Conservation (phyloP, 2,797 vertebrate genomes). For the Hyperoplus lanceolatus region DNA sequence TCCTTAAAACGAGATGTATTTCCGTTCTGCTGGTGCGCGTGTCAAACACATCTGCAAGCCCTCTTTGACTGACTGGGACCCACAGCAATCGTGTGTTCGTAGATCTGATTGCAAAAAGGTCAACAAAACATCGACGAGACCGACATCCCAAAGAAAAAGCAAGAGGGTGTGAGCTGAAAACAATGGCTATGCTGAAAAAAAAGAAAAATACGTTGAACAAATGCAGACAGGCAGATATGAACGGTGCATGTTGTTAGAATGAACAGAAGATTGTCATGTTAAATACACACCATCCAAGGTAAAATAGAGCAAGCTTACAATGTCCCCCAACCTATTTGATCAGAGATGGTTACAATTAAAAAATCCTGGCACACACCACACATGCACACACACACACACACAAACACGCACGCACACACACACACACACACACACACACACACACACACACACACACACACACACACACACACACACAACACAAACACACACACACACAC, state of each 20-base stretch:
- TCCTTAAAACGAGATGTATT: no score
- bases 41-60: neutral
- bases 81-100: neutral
- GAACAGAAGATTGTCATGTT: constrained; percentile 22
- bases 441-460: neutral
- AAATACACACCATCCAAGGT: constrained; percentile 50
- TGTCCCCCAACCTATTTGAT: constrained; percentile 74
- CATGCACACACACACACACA: constrained; percentile 45
- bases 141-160: neutral
- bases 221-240: neutral
- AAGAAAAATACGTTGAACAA: neutral
- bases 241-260: constrained; percentile 5
- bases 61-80: constrained; percentile 7
- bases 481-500: no score
- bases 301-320: constrained; percentile 59
- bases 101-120: constrained; percentile 13
- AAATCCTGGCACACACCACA: constrained; percentile 67
- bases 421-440: constrained; percentile 26
- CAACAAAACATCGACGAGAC: constrained; percentile 5
- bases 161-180: neutral
- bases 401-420: constrained; percentile 34
- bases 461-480: no score
- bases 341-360: constrained; percentile 72
- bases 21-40: no score
- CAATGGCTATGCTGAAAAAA: constrained; percentile 9